Evolutionary conservation across 2,797 vertebrate species (phyloP).

Genomic region (Periparus ater): DNA sequence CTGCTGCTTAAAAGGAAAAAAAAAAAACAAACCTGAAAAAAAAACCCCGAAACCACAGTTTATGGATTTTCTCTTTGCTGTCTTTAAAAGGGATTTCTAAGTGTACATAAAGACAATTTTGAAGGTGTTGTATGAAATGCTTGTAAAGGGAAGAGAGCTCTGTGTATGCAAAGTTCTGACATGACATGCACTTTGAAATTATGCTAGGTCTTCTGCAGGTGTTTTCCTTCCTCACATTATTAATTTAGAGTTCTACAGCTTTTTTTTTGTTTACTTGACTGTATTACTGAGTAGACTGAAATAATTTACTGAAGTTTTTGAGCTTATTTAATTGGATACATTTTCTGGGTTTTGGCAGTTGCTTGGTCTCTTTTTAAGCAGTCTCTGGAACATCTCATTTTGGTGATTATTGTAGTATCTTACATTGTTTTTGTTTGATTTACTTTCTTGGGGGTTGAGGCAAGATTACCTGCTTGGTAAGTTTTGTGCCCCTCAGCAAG

Average conservation of each 20-base stretch:
- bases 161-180: neutral
- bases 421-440: neutral
- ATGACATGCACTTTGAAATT: neutral
- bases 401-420: neutral
- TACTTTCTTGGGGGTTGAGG: neutral
- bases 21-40: neutral
- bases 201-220: neutral
- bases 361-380: neutral
- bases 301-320: neutral
- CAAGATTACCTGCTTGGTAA: neutral
- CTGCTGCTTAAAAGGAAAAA: neutral
- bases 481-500: neutral
- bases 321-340: neutral
- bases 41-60: neutral
- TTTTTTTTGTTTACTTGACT: neutral
- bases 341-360: neutral
- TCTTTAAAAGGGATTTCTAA: neutral
- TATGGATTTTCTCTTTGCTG: neutral
- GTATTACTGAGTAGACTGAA: neutral
- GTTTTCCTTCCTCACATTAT: neutral
- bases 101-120: neutral
- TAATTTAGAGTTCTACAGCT: neutral
- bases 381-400: neutral
- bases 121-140: neutral
- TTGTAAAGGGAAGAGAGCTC: neutral